These are phyloP conservation scores for Australoheros facetus DNA, from an alignment of 2,797 vertebrate species.

Conservation along the genomic window DNA sequence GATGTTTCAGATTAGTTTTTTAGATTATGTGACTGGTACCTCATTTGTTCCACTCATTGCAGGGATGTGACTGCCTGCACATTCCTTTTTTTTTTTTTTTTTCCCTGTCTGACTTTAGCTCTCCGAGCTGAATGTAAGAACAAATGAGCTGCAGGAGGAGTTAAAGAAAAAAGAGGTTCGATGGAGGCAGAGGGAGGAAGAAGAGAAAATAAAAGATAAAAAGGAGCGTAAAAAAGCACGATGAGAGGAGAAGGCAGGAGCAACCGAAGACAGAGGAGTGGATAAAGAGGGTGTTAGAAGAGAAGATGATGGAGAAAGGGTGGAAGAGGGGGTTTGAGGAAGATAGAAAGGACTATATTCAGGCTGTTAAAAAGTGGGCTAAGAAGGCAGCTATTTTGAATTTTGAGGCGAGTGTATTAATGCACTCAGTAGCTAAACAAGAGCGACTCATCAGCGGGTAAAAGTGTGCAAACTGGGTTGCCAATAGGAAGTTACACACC, in stretches of 20 bases:
- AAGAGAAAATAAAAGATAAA: constrained; percentile 26
- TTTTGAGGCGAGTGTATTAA: constrained; percentile 38
- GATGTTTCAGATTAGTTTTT: constrained; percentile 39
- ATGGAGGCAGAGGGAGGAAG: constrained; percentile 25
- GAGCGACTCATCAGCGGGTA: neutral
- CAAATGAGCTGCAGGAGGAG: constrained; percentile 41
- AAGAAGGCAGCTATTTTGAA: constrained; percentile 31
- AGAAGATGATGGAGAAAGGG: constrained; percentile 21
- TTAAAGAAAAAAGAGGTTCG: constrained; percentile 27
- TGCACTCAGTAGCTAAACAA: constrained; percentile 2
- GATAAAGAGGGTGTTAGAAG: neutral
- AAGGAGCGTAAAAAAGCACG: constrained; percentile 8
- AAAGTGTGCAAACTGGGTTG: constrained; percentile 11
- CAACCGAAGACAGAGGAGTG: constrained; percentile 20
- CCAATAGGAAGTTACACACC: neutral
- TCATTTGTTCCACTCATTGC: constrained; percentile 16
- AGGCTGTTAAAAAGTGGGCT: constrained; percentile 16
- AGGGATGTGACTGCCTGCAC: constrained; percentile 18
- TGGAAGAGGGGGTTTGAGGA: constrained; percentile 21
- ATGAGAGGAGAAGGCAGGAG: constrained; percentile 31
- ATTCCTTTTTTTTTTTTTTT: neutral
- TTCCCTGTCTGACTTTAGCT: constrained; percentile 22
- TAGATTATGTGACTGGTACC: constrained; percentile 15
- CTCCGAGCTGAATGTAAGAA: constrained; percentile 24
- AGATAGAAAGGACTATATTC: constrained; percentile 23